phyloP scores from a whole-genome alignment of 2,113 vertebrate species.

The Redunca redunca region DNA sequence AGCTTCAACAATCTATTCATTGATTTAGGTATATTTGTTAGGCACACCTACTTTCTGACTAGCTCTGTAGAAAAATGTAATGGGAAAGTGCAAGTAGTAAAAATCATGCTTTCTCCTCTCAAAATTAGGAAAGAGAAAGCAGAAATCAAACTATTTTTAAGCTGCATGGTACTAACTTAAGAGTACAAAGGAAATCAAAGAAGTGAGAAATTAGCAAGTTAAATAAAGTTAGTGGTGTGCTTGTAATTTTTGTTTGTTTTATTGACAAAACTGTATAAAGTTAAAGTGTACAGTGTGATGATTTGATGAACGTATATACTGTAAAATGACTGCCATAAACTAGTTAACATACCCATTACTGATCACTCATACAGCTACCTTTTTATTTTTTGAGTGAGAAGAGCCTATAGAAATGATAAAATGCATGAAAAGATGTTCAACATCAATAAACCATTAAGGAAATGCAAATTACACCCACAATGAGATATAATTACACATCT shows the following conservation, averaged over 20 bases:
- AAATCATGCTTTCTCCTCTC: not conserved
- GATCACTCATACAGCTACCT: not conserved
- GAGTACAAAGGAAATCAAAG: not conserved
- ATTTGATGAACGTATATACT: not conserved
- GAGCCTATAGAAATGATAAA: not conserved
- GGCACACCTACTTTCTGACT: not conserved
- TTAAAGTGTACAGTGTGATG: not conserved
- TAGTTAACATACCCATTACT: not conserved
- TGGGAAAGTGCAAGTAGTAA: not conserved
- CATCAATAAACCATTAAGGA: not conserved
- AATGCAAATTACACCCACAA: not conserved
- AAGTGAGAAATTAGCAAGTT: not conserved
- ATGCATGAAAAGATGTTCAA: not conserved
- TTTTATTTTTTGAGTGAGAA: not conserved
- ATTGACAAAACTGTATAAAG: not conserved
- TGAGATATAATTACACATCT: not conserved
- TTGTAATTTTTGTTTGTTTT: not conserved
- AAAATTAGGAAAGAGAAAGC: not conserved
- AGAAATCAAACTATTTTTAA: not conserved
- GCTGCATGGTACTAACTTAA: not conserved
- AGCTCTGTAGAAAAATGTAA: not conserved
- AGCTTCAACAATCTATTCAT: not conserved
- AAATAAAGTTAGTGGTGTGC: not conserved
- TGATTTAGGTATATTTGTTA: not conserved
- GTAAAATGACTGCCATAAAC: not conserved